Base-by-base conservation (phyloP, 2,113 vertebrate genomes). In the Rhipidura dahli region DNA sequence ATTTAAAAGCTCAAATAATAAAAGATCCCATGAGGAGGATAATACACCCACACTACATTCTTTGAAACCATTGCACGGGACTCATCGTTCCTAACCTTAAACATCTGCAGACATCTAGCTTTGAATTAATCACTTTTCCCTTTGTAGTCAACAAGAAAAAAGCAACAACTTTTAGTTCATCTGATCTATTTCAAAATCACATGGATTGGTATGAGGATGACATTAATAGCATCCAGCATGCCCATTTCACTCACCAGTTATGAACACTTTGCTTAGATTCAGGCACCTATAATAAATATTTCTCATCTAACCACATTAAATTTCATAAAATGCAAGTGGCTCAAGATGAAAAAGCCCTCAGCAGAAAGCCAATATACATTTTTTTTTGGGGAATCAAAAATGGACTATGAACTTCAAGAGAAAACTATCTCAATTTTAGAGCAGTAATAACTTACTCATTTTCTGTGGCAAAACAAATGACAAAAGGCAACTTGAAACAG, bases 1-100 rank as follows among this genome's bases (percentile, higher is more conserved):
- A 53, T 50, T 89, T 66, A 89, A 92, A 95, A 89, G 30, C 35
- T 91, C 56, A 87, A 81, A 95, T 45, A 87, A 80, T 54, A 28
- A 66, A 83, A 77, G 42, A 75, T 33, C 39, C 16, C 47, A 47
- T 13, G 39, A 93, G 80, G 23, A 78, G 31, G n/a, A 49, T 18
- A 77, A 81, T 30, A 91, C 56, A 93, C 53, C 79, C 66, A 92
- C 70, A 28, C 35, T 20, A 50, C 2, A 10, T 79, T 76, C 40
- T 88, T 75, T 39, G 63, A 90, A 93, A 75, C 60, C 13, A 50
- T 3, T 85, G 56, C 63, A 68, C 13, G 24, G 35, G 51, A 76
- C 89, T 83, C 2, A 27, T 68, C 33, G 63, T 60, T 56, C 39
- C 70, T 76, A 88, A 72, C 44, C 49, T 83, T 64, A 76, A 91